phyloP scores from a whole-genome alignment of 2,113 vertebrate species.

The Chaenogobius annularis region DNA sequence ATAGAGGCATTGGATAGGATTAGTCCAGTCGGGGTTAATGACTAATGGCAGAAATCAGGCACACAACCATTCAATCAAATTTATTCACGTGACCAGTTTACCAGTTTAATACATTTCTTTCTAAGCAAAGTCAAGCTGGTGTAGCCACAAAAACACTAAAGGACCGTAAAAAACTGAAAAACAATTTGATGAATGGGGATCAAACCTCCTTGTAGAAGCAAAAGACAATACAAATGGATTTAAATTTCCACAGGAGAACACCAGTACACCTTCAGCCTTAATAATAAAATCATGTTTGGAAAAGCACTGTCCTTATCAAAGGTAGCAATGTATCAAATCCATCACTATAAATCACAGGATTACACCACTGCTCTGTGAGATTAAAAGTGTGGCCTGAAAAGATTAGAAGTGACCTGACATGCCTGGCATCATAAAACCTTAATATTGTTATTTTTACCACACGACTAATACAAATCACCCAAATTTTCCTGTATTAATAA shows the following conservation, averaged over 20 bases:
- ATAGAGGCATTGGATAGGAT: too few species aligned
- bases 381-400: constrained; percentile 63
- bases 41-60: neutral
- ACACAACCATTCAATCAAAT: neutral
- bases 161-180: neutral
- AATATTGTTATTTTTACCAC: constrained; percentile 35
- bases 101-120: neutral
- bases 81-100: neutral
- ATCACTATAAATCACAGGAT: constrained; percentile 62
- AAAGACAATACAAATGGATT: neutral
- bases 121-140: neutral
- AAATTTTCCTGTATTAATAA: neutral
- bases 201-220: neutral
- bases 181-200: neutral
- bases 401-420: constrained; percentile 64
- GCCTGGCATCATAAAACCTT: constrained; percentile 53
- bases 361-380: constrained; percentile 58
- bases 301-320: constrained; percentile 52
- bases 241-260: neutral
- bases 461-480: constrained; percentile 7
- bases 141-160: too few species aligned
- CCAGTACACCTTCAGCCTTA: constrained; percentile 28
- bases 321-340: constrained; percentile 60
- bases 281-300: constrained; percentile 49
- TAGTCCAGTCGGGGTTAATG: neutral